These are phyloP conservation scores for Sarotherodon lohbergeri DNA, from an alignment of 2,113 vertebrate species.

Conservation along the genomic window DNA sequence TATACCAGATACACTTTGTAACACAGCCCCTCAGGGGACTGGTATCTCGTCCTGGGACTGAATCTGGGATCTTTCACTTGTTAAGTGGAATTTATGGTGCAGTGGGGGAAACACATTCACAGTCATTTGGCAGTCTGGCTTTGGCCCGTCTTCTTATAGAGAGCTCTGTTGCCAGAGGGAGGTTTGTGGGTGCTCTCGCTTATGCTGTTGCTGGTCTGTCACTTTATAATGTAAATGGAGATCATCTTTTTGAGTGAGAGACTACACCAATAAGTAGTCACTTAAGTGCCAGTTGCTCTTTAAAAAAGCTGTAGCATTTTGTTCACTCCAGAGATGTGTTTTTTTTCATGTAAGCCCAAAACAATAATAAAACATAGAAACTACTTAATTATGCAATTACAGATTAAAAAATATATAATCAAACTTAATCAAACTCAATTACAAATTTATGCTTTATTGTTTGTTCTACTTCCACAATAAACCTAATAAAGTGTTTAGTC, in stretches of 20 bases:
- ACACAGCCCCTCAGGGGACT: not conserved
- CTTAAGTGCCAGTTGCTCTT: not conserved
- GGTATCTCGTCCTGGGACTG: not conserved
- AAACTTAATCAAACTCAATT: not conserved
- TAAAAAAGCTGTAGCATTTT: not conserved
- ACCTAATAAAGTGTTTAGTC: not conserved
- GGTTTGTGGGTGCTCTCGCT: not conserved
- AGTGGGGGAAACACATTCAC: not conserved
- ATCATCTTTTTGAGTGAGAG: not conserved
- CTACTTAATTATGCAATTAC: not conserved
- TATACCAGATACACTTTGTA: not conserved
- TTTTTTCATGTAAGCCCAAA: not conserved
- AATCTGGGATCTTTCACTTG: not conserved
- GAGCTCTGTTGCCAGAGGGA: not conserved
- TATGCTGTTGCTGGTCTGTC: not conserved
- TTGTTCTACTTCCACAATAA: not conserved
- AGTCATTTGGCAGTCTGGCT: not conserved
- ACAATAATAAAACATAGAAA: not conserved
- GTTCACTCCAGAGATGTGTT: not conserved
- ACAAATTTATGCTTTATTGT: not conserved
- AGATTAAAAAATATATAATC: not conserved
- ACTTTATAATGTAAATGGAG: not conserved
- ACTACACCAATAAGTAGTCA: not conserved
- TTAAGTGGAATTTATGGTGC: not conserved
- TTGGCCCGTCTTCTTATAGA: not conserved